Evolutionary conservation across 1,140 invertebrate species (phyloP), one percentile per base, ranked within the genome.

Genomic region (Meloidogyne exigua): DNA sequence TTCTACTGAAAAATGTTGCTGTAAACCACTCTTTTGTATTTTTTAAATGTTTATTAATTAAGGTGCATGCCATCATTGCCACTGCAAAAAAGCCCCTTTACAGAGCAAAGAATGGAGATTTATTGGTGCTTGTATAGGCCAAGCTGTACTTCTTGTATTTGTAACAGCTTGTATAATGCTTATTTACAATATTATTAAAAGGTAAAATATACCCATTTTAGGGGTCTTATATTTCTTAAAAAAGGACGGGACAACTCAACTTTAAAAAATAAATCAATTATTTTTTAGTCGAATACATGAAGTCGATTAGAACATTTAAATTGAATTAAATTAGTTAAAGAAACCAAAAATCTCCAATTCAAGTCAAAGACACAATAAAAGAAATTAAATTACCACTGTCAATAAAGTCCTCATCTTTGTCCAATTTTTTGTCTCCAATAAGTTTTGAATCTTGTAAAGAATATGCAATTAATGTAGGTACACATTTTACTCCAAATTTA

Each of bases 401-500:
- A 7, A 57, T 57, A 68, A 68, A 68, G 3, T 68, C 66, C 9
- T 32, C 21, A 23, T 68, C 66, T 10, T 68, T 32, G 1, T 68
- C 66, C 66, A 68, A 10, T 9, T 25, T 68, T 68, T 42, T 18
- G 2, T 42, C 21, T 5, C 18, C 28, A 42, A 18, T 9, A 42
- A 23, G 25, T 21, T 32, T 65, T 65, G 15, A n/a, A 2, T n/a
- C 15, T 23, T 68, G 5, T 21, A 68, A 0, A 36, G 18, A 23
- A 68, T n/a, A 68, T 7, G 15, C 66, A 32, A 68, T 18, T 21
- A 68, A 23, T 68, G 66, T 68, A 2, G 66, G 66, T 18, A 68
- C 21, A 68, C 66, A 68, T 32, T 42, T 32, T 18, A 68, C 9
- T n/a, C 39, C 39, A 32, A 68, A 42, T 36, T 42, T 68, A 1